These are phyloP conservation scores for Barypeithes pellucidus DNA, from an alignment of 2,888 invertebrate species.

Conservation along the genomic window DNA sequence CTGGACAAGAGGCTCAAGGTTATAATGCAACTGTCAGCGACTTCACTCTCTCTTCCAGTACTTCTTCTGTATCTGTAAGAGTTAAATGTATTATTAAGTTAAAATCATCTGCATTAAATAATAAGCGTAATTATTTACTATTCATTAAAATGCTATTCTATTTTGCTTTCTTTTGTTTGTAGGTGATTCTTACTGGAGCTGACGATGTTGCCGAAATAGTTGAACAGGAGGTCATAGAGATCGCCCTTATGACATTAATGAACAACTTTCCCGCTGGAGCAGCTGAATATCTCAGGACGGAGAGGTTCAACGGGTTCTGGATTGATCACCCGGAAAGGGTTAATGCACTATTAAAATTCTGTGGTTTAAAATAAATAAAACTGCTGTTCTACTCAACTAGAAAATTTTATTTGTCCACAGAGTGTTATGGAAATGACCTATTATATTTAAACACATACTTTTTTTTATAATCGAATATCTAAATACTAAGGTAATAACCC, in stretches of 20 bases:
- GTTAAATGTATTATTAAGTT: no score
- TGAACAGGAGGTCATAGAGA: background rate
- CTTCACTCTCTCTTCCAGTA: background rate
- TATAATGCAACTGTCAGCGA: background rate
- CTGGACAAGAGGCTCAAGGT: constrained; percentile 20
- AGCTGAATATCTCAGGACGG: constrained; percentile 7
- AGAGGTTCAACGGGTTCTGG: constrained; percentile 34
- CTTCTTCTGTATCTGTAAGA: constrained; percentile 1
- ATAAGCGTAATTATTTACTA: background rate
- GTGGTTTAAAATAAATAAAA: constrained; percentile 7
- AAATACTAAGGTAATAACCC: no score
- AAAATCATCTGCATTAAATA: no score
- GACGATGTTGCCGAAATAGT: no score
- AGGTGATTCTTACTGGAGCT: background rate
- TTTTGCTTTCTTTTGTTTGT: background rate
- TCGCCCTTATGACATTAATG: background rate
- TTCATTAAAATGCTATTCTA: background rate
- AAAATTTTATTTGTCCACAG: no score
- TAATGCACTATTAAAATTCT: constrained; percentile 2
- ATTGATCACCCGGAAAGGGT: constrained; percentile 11
- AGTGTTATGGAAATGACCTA: no score
- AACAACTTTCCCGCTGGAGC: constrained; percentile 14
- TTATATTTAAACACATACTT: no score
- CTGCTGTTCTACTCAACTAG: no score
- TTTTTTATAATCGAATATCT: no score